Conservation (phyloP, 1,140 invertebrate species). For the Aphidius ervi region DNA sequence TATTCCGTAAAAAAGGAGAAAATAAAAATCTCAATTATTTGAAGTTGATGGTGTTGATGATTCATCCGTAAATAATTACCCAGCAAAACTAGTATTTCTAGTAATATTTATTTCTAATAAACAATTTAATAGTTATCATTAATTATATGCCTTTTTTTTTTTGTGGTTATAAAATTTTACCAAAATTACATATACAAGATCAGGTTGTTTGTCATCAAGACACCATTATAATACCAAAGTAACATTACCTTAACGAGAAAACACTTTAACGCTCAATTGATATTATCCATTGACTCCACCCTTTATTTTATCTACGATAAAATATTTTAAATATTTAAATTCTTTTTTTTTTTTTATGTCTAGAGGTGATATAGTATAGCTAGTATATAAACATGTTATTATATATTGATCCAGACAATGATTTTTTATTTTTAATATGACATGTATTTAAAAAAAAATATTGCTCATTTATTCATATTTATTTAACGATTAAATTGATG, state of each 20-base stretch:
- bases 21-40: too few species aligned
- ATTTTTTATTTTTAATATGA: too few species aligned
- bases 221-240: background rate
- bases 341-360: background rate
- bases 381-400: too few species aligned
- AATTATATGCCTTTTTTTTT: too few species aligned
- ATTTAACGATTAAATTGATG: too few species aligned
- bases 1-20: too few species aligned
- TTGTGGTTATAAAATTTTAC: background rate
- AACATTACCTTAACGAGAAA: conserved; percentile 6
- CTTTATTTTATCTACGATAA: background rate
- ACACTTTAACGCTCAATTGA: conserved; percentile 19
- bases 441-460: background rate
- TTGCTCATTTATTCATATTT: background rate
- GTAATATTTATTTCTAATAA: too few species aligned
- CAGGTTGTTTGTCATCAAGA: conserved; percentile 8
- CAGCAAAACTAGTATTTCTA: too few species aligned
- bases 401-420: too few species aligned
- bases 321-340: background rate
- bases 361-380: background rate
- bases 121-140: too few species aligned
- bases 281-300: conserved; percentile 10
- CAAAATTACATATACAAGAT: conserved; percentile 3
- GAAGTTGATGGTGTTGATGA: too few species aligned
- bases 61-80: too few species aligned